Conservation (phyloP, 2,888 invertebrate species). For the Hemithea aestivaria region DNA sequence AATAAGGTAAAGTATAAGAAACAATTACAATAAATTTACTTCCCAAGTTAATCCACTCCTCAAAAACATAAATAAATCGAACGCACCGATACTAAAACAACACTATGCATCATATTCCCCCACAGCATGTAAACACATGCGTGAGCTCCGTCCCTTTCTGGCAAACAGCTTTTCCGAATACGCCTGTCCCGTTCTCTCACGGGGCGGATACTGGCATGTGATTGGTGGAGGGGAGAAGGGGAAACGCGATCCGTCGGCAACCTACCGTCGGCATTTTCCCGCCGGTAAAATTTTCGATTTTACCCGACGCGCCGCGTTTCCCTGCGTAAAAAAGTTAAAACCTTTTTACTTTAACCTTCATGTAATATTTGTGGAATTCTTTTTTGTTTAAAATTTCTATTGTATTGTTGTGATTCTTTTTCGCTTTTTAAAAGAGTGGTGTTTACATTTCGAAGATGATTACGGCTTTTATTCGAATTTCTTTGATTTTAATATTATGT, state of each 20-base stretch:
- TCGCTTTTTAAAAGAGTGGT: too few species aligned
- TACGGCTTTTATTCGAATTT: too few species aligned
- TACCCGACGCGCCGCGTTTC: slow-evolving; percentile 20
- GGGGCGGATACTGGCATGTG: slow-evolving; percentile 64
- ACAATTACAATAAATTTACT: slow-evolving; percentile 23
- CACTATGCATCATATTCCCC: slow-evolving; percentile 76
- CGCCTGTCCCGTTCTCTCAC: slow-evolving; percentile 37
- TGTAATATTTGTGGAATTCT: too few species aligned
- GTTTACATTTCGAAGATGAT: too few species aligned
- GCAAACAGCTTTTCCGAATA: slow-evolving; percentile 47
- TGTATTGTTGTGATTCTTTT: too few species aligned
- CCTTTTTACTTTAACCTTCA: too few species aligned
- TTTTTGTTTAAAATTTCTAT: too few species aligned
- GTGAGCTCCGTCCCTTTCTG: slow-evolving; percentile 44
- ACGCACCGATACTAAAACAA: slow-evolving; percentile 74
- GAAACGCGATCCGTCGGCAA: slow-evolving; percentile 61
- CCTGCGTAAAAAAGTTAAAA: slow-evolving; percentile 3
- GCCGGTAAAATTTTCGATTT: slow-evolving; percentile 65
- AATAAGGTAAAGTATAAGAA: too few species aligned
- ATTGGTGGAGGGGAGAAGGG: slow-evolving; percentile 71
- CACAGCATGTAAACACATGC: slow-evolving; percentile 65
- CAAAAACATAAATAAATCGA: slow-evolving; percentile 69
- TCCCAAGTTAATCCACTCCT: slow-evolving; percentile 53
- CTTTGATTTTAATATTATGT: too few species aligned
- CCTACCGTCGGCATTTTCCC: slow-evolving; percentile 74